Percentiles rank a stretch among this genome's conserved stretches.
phyloP scores from a whole-genome alignment of 2,113 vertebrate genomes.

The Piprites chloris region DNA sequence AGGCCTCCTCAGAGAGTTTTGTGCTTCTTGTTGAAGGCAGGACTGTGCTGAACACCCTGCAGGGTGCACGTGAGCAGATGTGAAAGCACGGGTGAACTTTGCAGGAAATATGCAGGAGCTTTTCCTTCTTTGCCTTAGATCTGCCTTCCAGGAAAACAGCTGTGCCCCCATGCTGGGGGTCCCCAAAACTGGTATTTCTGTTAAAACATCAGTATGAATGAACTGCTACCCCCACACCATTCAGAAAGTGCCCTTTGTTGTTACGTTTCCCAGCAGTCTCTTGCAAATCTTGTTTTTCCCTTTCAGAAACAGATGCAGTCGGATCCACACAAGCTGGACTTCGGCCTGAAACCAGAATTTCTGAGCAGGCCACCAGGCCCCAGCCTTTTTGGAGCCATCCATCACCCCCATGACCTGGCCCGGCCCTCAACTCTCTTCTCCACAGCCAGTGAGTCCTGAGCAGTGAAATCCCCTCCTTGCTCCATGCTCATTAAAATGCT shows the following conservation, averaged over 20 bases:
- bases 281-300: background rate
- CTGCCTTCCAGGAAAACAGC: background rate
- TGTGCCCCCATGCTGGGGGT: fast-evolving
- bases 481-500: background rate
- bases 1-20: background rate
- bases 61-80: background rate
- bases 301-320: conserved; percentile 98
- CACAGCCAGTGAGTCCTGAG: conserved; percentile 84
- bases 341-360: conserved; percentile 95
- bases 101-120: background rate
- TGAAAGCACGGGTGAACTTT: background rate
- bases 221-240: background rate
- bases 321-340: conserved; percentile 97
- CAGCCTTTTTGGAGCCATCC: conserved; percentile 91
- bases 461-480: background rate
- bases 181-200: background rate
- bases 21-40: background rate
- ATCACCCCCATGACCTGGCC: conserved; percentile 92
- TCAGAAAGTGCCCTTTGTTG: background rate
- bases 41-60: background rate
- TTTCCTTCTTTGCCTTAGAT: background rate
- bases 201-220: background rate
- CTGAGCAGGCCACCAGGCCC: conserved; percentile 93
- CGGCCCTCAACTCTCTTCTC: conserved; percentile 95
- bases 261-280: background rate